Percentiles rank a stretch among this genome's conserved stretches.
These are phyloP conservation scores for Grantiella picta DNA, from an alignment of 2,113 vertebrate species.

Conservation along the genomic window DNA sequence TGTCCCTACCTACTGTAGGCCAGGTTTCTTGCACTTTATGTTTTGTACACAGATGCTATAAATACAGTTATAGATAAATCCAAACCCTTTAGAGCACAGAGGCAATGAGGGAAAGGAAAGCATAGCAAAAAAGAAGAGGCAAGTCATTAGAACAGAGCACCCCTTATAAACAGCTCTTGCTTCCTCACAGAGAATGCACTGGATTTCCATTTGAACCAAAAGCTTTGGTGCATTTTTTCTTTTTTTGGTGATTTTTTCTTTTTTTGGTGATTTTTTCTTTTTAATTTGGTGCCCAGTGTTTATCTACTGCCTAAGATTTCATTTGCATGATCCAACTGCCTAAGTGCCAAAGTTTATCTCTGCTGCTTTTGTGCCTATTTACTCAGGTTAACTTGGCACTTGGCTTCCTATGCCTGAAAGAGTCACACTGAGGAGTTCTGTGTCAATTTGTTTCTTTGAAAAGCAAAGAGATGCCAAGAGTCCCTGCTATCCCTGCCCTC, in stretches of 20 bases:
- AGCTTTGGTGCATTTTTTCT: not conserved
- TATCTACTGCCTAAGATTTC: constrained; percentile 25
- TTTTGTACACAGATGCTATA: not conserved
- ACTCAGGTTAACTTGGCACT: constrained; percentile 48
- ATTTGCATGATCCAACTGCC: not conserved
- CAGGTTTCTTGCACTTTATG: not conserved
- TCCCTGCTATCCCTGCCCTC: not conserved
- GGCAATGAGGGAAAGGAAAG: not conserved
- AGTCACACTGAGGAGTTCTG: not conserved
- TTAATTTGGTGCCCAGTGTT: not conserved
- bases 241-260: not conserved
- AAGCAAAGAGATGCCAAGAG: not conserved
- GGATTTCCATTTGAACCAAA: constrained; percentile 35
- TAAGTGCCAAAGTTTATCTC: constrained; percentile 41
- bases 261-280: not conserved
- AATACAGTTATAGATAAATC: not conserved
- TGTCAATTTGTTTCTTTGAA: not conserved
- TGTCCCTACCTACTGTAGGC: not conserved
- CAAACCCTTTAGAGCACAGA: not conserved
- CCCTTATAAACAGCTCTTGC: not conserved
- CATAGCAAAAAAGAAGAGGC: not conserved
- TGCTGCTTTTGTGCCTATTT: constrained; percentile 36
- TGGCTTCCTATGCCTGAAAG: not conserved
- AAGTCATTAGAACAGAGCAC: not conserved
- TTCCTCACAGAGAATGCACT: not conserved